Percentiles rank a stretch among this genome's conserved stretches.
Conservation (phyloP, 2,888 invertebrate species). For the Escarpia spicata region DNA sequence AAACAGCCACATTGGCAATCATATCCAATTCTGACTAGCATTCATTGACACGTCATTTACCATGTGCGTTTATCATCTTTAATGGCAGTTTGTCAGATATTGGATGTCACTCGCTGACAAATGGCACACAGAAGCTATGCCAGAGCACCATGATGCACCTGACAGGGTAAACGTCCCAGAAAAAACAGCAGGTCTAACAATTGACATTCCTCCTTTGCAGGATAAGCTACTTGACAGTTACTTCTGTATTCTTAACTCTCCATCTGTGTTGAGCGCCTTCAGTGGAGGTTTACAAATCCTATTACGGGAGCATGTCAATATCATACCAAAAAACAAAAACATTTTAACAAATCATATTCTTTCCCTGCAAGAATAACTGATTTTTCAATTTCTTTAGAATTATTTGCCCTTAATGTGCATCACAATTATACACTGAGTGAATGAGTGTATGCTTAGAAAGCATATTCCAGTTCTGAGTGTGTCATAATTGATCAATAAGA, state of each 20-base stretch:
- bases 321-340: not conserved
- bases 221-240: not conserved
- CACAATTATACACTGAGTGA: no score
- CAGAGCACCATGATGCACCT: not conserved
- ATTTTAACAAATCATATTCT: no score
- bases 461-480: no score
- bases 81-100: not conserved
- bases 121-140: not conserved
- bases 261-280: not conserved
- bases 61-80: not conserved
- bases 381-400: no score
- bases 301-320: not conserved
- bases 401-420: no score
- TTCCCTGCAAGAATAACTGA: no score
- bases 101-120: not conserved
- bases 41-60: not conserved
- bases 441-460: no score
- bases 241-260: not conserved
- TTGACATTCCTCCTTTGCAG: not conserved
- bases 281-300: not conserved
- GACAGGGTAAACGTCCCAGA: not conserved
- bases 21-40: conserved; percentile 9
- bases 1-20: not conserved
- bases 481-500: no score
- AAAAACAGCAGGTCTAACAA: not conserved